phyloP scores from a whole-genome alignment of 2,113 vertebrate species.

The Bubo scandiacus region DNA sequence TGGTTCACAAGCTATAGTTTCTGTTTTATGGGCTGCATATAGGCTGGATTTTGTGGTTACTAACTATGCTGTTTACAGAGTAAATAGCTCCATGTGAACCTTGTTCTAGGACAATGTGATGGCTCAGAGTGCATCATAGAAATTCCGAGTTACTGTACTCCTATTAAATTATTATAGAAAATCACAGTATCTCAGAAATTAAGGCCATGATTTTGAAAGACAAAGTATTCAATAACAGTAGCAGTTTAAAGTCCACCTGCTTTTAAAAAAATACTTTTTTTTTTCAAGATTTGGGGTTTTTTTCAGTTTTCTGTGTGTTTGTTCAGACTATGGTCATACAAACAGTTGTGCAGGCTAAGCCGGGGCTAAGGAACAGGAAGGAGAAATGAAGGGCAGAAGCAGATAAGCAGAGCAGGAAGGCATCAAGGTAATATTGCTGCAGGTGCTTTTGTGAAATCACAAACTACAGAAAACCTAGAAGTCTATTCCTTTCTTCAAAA shows the following conservation, averaged over 20 bases:
- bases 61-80: neutral
- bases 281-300: neutral
- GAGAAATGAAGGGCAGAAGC: neutral
- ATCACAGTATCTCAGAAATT: neutral
- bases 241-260: neutral
- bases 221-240: neutral
- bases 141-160: neutral
- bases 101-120: neutral
- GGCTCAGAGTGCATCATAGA: neutral
- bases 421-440: neutral
- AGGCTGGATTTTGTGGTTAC: neutral
- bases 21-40: neutral
- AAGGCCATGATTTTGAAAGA: neutral
- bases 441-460: neutral
- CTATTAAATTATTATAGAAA: neutral
- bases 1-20: neutral
- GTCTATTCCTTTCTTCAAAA: neutral
- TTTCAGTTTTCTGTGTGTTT: neutral
- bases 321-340: neutral
- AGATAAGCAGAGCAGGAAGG: neutral
- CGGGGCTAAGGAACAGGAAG: rapidly evolving
- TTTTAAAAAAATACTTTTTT: neutral
- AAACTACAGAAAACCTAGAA: neutral
- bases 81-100: neutral
- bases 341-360: neutral